Evolutionary conservation across 1,140 invertebrate genomes (phyloP), one percentile per base, ranked within the genome.

Genomic region (Chionoecetes opilio): DNA sequence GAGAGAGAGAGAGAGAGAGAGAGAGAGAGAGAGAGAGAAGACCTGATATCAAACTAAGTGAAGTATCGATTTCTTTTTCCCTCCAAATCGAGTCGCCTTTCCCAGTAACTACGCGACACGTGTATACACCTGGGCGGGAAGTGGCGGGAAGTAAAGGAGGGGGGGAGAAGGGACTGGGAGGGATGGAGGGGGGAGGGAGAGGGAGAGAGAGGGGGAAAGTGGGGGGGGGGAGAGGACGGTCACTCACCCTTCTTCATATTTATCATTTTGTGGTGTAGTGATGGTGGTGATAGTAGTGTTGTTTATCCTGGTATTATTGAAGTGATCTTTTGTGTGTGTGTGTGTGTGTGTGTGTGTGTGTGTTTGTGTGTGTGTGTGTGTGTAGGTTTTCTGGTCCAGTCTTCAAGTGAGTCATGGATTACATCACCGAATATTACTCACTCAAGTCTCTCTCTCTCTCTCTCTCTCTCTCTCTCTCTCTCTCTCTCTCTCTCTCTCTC

Each of bases 351-450:
- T 75, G 63, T 75, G 63, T 75, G 63, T 75, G 63, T 75, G 63
- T 75, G 63, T 75, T 17, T 75, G 63, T 75, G 63, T 75, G 63
- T 75, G 63, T 75, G 63, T 75, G 63, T 75, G 63, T 75, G 63
- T 75, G 63, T 75, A 17, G 26, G 63, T 75, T 75, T 75, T 21
- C 63, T 75, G 6, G 63, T 75, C 63, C 63, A 75, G n/a, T 21
- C 63, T 21, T n/a, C 0, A 8, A 75, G 63, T 75, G 63, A 75
- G 11, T 75, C 63, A 75, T 75, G 63, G 21, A 21, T n/a, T 75
- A 21, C 63, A 21, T 75, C 46, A 53, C 8, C 21, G 8, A 14
- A 53, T 17, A 53, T 53, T n/a, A 75, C 63, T 75, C 63, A 75
- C 63, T n/a, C 5, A 17, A n/a, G 21, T 21, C 21, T 75, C 63